phyloP scores from a whole-genome alignment of 2,113 vertebrate genomes.

The Murina feae region DNA sequence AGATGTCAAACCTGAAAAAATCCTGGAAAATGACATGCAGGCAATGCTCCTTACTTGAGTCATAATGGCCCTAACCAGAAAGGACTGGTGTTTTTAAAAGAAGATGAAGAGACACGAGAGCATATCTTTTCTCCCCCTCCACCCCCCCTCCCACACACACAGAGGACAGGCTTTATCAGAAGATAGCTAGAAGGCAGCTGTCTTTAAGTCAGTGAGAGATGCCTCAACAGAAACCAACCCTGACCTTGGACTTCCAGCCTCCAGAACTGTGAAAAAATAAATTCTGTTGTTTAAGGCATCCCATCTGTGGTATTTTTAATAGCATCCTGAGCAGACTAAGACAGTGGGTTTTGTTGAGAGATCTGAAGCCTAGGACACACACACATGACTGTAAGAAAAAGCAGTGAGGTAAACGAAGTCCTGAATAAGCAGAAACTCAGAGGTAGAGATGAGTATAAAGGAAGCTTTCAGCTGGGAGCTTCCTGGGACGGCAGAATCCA shows the following conservation, averaged over 20 bases:
- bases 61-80: background rate
- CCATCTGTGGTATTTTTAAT: background rate
- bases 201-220: background rate
- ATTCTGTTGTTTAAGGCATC: background rate
- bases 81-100: background rate
- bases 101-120: background rate
- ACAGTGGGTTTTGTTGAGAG: background rate
- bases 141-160: accelerated
- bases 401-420: background rate
- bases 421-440: background rate
- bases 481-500: background rate
- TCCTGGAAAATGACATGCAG: background rate
- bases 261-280: background rate
- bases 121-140: accelerated
- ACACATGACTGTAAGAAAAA: background rate
- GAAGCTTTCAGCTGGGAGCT: background rate
- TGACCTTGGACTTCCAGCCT: background rate
- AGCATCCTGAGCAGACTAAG: background rate
- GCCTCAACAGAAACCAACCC: background rate
- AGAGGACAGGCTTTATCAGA: background rate
- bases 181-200: background rate
- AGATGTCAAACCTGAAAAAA: background rate
- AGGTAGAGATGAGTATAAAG: accelerated
- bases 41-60: background rate
- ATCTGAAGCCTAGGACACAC: background rate